A percentile compares a stretch with the other conserved stretches of the same genome.
These are phyloP conservation scores for Lota lota DNA, from an alignment of 2,113 vertebrate species.

Conservation along the genomic window DNA sequence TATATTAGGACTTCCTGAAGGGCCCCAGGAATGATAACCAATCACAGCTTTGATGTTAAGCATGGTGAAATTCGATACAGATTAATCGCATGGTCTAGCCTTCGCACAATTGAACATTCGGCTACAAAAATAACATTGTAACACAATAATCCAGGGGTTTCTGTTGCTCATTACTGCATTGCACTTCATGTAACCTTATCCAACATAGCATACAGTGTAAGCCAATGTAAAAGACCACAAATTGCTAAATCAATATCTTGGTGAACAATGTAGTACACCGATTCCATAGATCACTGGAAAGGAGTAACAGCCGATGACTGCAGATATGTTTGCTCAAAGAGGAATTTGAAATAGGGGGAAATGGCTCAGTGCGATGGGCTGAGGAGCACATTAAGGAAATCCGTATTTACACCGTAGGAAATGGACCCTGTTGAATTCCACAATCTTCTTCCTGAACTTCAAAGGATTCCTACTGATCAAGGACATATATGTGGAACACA, in stretches of 20 bases:
- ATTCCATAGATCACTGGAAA: not conserved
- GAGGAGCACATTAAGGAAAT: slow-evolving; percentile 84
- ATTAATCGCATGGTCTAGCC: no score
- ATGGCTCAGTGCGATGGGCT: slow-evolving; percentile 48
- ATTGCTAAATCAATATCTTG: slow-evolving; percentile 31
- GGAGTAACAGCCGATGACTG: not conserved
- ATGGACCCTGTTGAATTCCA: slow-evolving; percentile 58
- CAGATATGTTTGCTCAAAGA: slow-evolving; percentile 21
- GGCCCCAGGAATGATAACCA: slow-evolving; percentile 14
- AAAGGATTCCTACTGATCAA: slow-evolving; percentile 48
- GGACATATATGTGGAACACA: slow-evolving; percentile 28
- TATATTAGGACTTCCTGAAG: slow-evolving; percentile 59
- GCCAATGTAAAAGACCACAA: no score
- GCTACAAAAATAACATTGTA: no score
- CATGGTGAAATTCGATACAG: not conserved
- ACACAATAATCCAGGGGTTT: no score
- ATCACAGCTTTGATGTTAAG: slow-evolving; percentile 44
- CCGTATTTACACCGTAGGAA: slow-evolving; percentile 82
- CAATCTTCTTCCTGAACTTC: slow-evolving; percentile 51
- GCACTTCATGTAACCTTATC: no score
- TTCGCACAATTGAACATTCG: no score
- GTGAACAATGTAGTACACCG: slow-evolving; percentile 35
- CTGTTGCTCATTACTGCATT: no score
- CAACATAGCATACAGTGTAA: no score
- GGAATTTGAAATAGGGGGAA: slow-evolving; percentile 31